These are phyloP conservation scores for Chloropsis cyanopogon DNA, from an alignment of 2,113 vertebrate species.

Conservation along the genomic window DNA sequence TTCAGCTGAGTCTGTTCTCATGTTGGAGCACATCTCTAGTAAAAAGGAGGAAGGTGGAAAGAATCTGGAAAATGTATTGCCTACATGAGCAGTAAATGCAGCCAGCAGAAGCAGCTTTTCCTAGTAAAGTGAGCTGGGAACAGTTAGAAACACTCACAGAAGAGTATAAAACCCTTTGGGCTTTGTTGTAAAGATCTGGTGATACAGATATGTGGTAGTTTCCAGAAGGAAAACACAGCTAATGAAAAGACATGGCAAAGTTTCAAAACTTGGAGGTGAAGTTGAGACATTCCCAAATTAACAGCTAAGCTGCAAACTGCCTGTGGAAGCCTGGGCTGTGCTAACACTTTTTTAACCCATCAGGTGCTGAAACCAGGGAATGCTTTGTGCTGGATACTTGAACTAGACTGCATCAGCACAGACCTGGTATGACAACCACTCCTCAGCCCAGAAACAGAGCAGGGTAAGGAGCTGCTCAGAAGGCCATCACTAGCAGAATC, in stretches of 20 bases:
- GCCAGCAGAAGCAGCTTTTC: constrained; percentile 31
- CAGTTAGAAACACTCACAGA: not conserved
- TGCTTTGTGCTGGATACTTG: not conserved
- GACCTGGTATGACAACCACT: not conserved
- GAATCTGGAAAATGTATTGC: constrained; percentile 25
- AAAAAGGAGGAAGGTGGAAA: constrained; percentile 10
- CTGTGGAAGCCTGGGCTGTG: not conserved
- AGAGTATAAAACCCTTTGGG: not conserved
- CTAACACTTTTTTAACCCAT: not conserved
- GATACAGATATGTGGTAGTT: not conserved
- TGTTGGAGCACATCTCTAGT: not conserved
- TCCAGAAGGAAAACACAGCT: constrained; percentile 2
- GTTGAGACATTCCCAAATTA: not conserved
- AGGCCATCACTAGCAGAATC: not conserved
- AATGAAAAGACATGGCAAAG: not conserved
- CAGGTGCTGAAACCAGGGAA: not conserved
- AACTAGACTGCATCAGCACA: not conserved
- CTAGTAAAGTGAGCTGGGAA: not conserved
- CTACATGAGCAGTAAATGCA: not conserved
- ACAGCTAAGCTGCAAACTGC: not conserved
- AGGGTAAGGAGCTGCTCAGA: not conserved
- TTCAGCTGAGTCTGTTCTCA: not conserved
- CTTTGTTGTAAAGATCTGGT: not conserved
- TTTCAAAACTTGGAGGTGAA: not conserved
- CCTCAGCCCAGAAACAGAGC: not conserved